Base-by-base conservation (phyloP, 2,113 vertebrate genomes). In the Odobenus rosmarus region DNA sequence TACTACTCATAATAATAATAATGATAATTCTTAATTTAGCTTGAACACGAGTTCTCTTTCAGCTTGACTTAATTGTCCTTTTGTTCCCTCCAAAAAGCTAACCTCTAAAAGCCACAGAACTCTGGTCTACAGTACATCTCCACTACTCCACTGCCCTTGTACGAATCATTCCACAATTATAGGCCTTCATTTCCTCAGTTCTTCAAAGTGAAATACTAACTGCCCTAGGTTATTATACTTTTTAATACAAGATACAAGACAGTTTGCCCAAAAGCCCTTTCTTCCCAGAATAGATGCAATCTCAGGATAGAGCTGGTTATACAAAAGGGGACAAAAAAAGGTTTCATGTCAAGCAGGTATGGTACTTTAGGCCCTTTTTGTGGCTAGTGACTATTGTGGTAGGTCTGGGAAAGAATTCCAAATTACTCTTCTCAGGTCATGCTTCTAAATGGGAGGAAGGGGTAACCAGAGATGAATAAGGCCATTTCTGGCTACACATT, bases 11-110 rank as follows among this genome's bases (percentile, higher is more conserved):
- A 84, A 57, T 42, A 94, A 18, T 51, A 89, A 81, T 21, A 94
- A 26, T 46, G 42, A 80, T 92, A 57, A 90, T 76, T 96, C 21
- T 83, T 93, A 87, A 82, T 7, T 71, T 91, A 62, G 59, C 61
- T 42, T 94, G 24, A 94, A 94, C 23, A 96, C 77, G 95, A 96
- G 26, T 62, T 88, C 59, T 74, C 71, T 92, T 97, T 93, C 23
- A 80, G 51, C 64, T 53, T 93, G 18, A 76, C 76, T 84, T 49
- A 81, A 71, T 84, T 69, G 15, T 77, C 61, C 31, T 95, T 92
- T 71, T 89, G 53, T 90, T 96, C 28, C 19, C 10, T 62, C 55
- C 36, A 72, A 93, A 96, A 95, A 28, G 46, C 11, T 74, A 88
- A 92, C 61, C 69, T 92, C n/a, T 84, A 79, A 96, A 95, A 69